Evolutionary conservation across 2,888 invertebrate genomes (phyloP).

Genomic region (Catocala nupta): DNA sequence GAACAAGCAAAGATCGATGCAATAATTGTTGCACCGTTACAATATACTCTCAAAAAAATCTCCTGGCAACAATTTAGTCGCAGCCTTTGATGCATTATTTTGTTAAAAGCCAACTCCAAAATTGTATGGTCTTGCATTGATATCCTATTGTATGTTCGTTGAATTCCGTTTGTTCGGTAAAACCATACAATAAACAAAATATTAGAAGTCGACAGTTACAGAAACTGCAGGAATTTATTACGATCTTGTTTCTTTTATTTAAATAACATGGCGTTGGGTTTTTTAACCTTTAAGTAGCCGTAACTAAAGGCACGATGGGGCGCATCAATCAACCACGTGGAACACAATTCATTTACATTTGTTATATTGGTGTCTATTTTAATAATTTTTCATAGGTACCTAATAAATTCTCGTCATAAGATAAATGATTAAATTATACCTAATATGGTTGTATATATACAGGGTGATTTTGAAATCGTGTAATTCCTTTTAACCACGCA

Average conservation of each 20-base stretch:
- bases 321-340: slow-evolving; percentile 42
- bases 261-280: slow-evolving; percentile 25
- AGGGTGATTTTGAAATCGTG: too few species aligned
- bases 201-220: slow-evolving; percentile 19
- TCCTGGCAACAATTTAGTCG: slow-evolving; percentile 39
- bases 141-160: slow-evolving; percentile 46
- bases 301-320: slow-evolving; percentile 38
- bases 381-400: slow-evolving; percentile 22
- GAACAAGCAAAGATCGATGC: slow-evolving; percentile 53
- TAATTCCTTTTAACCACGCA: too few species aligned
- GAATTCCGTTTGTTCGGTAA: slow-evolving; percentile 25
- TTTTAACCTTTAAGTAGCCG: slow-evolving; percentile 40
- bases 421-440: slow-evolving; percentile 5
- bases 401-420: slow-evolving; percentile 26
- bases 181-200: slow-evolving; percentile 50
- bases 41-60: slow-evolving; percentile 40
- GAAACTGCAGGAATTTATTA: slow-evolving; percentile 18
- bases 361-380: slow-evolving; percentile 34
- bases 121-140: slow-evolving; percentile 56
- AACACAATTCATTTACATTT: slow-evolving; percentile 40
- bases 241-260: slow-evolving; percentile 17
- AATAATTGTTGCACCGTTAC: slow-evolving; percentile 58
- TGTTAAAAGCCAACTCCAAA: slow-evolving; percentile 49
- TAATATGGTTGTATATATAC: too few species aligned
- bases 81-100: slow-evolving; percentile 54